These are phyloP conservation scores for Batillaria attramentaria DNA, from an alignment of 1,140 invertebrate species.

Conservation along the genomic window DNA sequence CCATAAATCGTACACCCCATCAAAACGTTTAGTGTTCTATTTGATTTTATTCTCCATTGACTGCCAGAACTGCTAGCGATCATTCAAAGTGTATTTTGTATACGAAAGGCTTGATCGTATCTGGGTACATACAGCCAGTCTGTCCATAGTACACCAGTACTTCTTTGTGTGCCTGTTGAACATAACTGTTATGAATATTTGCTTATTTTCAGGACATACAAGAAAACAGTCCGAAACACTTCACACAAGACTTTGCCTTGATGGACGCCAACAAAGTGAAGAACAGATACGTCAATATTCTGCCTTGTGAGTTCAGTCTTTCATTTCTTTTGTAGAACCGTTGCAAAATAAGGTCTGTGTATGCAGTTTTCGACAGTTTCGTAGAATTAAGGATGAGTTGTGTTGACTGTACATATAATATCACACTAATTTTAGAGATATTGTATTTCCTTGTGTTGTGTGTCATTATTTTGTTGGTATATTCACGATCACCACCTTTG, in stretches of 20 bases:
- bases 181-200: not conserved
- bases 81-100: no score
- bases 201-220: conserved; percentile 82
- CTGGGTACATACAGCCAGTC: not conserved
- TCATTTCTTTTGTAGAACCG: conserved; percentile 77
- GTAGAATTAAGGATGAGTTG: not conserved
- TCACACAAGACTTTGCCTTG: conserved; percentile 89
- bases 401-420: not conserved
- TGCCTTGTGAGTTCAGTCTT: conserved; percentile 81
- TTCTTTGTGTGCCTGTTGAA: not conserved
- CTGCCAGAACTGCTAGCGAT: no score
- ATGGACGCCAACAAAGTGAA: conserved; percentile 95
- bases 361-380: not conserved
- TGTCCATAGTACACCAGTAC: not conserved
- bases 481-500: not conserved
- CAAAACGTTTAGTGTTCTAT: no score
- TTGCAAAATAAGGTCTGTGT: no score
- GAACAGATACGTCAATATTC: conserved; percentile 98
- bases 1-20: no score
- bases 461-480: not conserved
- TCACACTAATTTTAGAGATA: no score
- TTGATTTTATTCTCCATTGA: no score
- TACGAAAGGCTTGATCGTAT: not conserved
- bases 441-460: no score
- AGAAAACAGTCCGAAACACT: conserved; percentile 91